phyloP scores from a whole-genome alignment of 2,113 vertebrate genomes.

The Rhea americana region DNA sequence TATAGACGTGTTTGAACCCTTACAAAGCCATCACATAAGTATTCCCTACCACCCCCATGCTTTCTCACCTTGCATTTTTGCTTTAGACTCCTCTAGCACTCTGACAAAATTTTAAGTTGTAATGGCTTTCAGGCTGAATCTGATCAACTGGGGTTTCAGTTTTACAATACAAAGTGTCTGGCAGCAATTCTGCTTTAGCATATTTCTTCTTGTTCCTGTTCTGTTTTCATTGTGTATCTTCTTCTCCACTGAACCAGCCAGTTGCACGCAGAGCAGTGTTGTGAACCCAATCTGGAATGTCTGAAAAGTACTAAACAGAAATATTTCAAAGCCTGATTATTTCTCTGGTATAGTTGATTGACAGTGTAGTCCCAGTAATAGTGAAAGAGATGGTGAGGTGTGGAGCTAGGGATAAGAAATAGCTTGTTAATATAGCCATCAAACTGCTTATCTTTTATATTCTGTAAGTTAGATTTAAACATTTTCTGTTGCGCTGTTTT shows the following conservation, averaged over 20 bases:
- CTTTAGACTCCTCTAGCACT: accelerated
- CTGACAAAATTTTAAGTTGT: neutral
- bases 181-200: neutral
- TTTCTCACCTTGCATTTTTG: neutral
- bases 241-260: neutral
- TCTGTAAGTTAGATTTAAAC: neutral
- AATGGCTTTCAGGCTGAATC: neutral
- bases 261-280: neutral
- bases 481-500: neutral
- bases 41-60: too few species aligned
- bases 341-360: neutral
- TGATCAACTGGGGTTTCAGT: neutral
- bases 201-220: neutral
- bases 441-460: neutral
- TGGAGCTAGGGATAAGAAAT: neutral
- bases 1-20: accelerated
- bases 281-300: neutral
- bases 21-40: accelerated
- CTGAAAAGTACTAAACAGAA: neutral
- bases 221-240: accelerated
- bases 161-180: neutral
- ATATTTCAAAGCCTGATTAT: neutral
- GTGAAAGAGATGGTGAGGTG: neutral
- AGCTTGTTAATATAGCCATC: neutral
- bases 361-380: neutral